These are phyloP conservation scores for Frieseomelitta varia DNA, from an alignment of 1,140 invertebrate species.

Conservation along the genomic window DNA sequence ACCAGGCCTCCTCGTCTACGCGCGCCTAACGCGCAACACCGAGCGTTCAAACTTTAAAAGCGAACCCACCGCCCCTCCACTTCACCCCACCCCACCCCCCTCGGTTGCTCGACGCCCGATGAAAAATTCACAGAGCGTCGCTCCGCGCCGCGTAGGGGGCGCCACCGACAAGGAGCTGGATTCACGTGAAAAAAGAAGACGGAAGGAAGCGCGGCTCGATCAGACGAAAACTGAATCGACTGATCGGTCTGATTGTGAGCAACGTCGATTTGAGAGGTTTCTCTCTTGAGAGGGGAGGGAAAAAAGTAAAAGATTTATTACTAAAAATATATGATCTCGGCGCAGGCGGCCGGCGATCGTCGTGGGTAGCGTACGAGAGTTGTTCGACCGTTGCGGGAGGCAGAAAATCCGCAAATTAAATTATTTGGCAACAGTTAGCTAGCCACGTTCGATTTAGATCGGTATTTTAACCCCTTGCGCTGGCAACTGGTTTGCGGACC, in stretches of 20 bases:
- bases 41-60: neutral
- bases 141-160: neutral
- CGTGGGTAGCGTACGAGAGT: neutral
- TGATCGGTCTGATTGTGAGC: too few species aligned
- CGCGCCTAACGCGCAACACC: neutral
- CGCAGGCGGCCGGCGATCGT: neutral
- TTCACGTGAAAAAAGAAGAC: neutral
- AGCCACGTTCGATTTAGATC: neutral
- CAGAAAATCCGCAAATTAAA: neutral
- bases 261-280: neutral
- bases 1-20: neutral
- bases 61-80: too few species aligned
- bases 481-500: too few species aligned
- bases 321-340: neutral
- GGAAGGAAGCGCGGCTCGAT: neutral
- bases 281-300: too few species aligned
- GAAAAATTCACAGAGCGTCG: slow-evolving; percentile 8
- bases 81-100: too few species aligned
- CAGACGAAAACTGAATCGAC: too few species aligned
- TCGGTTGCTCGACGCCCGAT: neutral
- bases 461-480: too few species aligned
- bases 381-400: neutral
- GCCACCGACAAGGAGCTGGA: neutral
- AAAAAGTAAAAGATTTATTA: neutral
- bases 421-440: slow-evolving; percentile 13